phyloP scores from a whole-genome alignment of 2,797 vertebrate genomes.

The Pelodytes ibericus region DNA sequence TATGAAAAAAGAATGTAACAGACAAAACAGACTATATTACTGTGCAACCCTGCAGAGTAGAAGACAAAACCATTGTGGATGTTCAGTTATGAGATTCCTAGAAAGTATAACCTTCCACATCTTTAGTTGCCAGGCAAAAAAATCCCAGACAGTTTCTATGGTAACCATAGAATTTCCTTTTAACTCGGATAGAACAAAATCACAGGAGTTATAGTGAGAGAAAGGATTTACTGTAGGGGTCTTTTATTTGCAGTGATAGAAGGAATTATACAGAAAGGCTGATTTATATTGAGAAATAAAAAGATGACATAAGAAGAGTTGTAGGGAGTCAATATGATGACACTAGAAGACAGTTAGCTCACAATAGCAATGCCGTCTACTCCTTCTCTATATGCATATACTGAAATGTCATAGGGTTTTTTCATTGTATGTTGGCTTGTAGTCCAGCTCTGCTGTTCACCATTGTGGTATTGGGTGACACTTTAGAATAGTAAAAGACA shows the following conservation, averaged over 20 bases:
- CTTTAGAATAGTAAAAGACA: no score
- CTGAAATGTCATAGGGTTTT: no score
- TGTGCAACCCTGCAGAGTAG: background rate
- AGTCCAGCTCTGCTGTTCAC: no score
- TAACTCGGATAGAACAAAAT: background rate
- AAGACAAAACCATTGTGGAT: background rate
- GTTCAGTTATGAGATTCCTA: constrained; percentile 10
- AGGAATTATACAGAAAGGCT: background rate
- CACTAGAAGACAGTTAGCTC: no score
- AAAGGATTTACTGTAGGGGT: background rate
- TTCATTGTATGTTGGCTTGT: no score
- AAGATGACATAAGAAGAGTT: no score
- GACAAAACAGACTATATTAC: background rate
- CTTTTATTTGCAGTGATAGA: background rate
- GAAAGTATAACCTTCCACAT: constrained; percentile 15
- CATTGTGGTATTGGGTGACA: no score
- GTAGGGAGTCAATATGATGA: no score
- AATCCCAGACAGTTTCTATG: constrained; percentile 6
- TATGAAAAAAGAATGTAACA: no score
- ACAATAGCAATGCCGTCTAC: no score
- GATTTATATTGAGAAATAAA: background rate
- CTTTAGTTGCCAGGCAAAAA: constrained; percentile 5
- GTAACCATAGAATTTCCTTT: constrained; percentile 8
- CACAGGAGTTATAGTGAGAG: background rate
- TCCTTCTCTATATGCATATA: no score